phyloP scores from a whole-genome alignment of 2,797 vertebrate genomes.

The Anguilla anguilla region DNA sequence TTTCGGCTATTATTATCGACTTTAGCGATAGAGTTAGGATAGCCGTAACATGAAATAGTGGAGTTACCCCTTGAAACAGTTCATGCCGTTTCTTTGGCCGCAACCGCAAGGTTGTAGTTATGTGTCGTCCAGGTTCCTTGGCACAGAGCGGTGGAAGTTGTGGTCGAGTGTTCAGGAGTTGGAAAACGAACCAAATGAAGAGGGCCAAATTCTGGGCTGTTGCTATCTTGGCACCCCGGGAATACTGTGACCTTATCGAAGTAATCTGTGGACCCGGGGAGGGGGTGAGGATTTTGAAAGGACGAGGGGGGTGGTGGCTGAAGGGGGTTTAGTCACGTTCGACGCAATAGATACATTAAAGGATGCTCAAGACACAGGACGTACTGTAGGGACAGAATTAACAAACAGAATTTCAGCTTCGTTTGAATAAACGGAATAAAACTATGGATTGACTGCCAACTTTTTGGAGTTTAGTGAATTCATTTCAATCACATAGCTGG shows the following conservation, averaged over 20 bases:
- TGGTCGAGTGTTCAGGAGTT: constrained; percentile 36
- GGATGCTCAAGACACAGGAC: neutral
- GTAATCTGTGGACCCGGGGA: neutral
- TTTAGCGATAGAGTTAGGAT: neutral
- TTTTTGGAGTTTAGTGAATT: neutral
- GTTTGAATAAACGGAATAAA: neutral
- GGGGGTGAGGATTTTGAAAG: neutral
- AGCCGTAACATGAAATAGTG: neutral
- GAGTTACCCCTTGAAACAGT: constrained; percentile 57
- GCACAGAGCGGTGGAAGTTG: constrained; percentile 28
- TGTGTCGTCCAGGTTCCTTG: constrained; percentile 36
- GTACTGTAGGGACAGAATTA: no score
- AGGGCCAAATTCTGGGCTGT: constrained; percentile 37
- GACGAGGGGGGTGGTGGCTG: neutral
- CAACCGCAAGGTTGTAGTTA: constrained; percentile 26
- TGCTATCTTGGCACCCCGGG: neutral
- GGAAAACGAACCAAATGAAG: constrained; percentile 33
- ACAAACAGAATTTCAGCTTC: neutral
- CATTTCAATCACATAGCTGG: neutral
- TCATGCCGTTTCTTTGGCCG: constrained; percentile 48
- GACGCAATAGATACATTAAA: neutral
- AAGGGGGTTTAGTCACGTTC: neutral
- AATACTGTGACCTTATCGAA: neutral
- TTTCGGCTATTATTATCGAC: neutral
- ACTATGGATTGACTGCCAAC: neutral